Evolutionary conservation across 2,888 invertebrate species (phyloP).

Genomic region (Cerceris rybyensis): DNA sequence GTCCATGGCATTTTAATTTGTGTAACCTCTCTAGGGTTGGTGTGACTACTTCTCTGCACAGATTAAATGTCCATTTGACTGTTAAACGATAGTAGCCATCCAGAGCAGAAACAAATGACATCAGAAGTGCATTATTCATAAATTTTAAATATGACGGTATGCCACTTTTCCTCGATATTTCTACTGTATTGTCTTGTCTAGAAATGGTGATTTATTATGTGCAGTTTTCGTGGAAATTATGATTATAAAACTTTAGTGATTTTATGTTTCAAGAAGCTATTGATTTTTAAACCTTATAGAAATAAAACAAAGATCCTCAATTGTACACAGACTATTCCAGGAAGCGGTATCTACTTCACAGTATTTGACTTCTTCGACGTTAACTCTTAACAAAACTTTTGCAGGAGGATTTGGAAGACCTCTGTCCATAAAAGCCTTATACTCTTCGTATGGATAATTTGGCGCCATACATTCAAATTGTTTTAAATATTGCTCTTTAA

Average conservation of each 20-base stretch:
- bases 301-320: constrained; percentile 92
- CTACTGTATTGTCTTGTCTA: constrained; percentile 87
- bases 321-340: constrained; percentile 85
- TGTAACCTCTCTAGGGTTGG: constrained; percentile 90
- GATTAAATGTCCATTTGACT: constrained; percentile 95
- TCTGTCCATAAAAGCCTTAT: constrained; percentile 86
- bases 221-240: background rate
- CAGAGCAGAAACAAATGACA: constrained; percentile 91
- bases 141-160: constrained; percentile 90
- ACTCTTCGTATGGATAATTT: constrained; percentile 91
- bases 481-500: constrained; percentile 91
- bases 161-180: constrained; percentile 90
- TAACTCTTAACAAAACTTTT: constrained; percentile 85
- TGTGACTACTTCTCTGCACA: constrained; percentile 91
- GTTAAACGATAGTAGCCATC: constrained; percentile 93
- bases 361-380: constrained; percentile 77
- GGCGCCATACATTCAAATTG: constrained; percentile 91
- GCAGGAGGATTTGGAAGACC: constrained; percentile 86
- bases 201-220: background rate
- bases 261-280: constrained; percentile 2
- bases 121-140: constrained; percentile 85
- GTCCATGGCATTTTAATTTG: constrained; percentile 92
- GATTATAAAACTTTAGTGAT: no score
- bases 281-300: constrained; percentile 84
- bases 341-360: constrained; percentile 64